Percentiles rank a stretch among this genome's conserved stretches.
These are phyloP conservation scores for Luperina nickerlii DNA, from an alignment of 2,888 invertebrate genomes.

Conservation along the genomic window DNA sequence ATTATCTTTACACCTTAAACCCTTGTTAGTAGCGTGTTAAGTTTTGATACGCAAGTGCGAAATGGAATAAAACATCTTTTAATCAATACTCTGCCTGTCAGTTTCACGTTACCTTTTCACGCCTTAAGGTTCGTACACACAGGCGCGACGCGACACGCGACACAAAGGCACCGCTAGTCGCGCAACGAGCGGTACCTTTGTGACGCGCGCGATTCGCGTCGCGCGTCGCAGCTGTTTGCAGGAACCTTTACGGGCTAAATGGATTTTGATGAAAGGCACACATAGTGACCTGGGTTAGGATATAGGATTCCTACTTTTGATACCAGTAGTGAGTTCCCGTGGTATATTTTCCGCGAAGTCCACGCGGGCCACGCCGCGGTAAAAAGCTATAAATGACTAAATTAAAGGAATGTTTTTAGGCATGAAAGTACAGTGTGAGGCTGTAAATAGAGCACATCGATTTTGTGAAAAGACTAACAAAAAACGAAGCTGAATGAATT, in stretches of 20 bases:
- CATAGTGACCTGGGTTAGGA: too few species aligned
- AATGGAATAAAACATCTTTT: neutral
- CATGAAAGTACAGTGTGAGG: neutral
- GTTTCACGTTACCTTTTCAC: neutral
- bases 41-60: neutral
- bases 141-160: too few species aligned
- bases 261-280: neutral
- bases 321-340: neutral
- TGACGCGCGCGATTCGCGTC: too few species aligned
- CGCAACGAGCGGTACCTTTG: too few species aligned
- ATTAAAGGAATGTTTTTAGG: neutral
- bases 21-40: conserved; percentile 1
- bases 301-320: neutral
- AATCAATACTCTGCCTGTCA: neutral
- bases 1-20: neutral
- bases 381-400: too few species aligned
- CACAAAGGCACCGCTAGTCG: too few species aligned
- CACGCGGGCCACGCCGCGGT: neutral
- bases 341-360: neutral
- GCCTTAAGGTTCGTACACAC: too few species aligned
- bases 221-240: too few species aligned
- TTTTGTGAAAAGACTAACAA: neutral
- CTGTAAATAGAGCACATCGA: too few species aligned
- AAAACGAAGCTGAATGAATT: neutral
- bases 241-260: too few species aligned